Base-by-base conservation (phyloP, 2,797 vertebrate species). In the Coregonus ussuriensis region DNA sequence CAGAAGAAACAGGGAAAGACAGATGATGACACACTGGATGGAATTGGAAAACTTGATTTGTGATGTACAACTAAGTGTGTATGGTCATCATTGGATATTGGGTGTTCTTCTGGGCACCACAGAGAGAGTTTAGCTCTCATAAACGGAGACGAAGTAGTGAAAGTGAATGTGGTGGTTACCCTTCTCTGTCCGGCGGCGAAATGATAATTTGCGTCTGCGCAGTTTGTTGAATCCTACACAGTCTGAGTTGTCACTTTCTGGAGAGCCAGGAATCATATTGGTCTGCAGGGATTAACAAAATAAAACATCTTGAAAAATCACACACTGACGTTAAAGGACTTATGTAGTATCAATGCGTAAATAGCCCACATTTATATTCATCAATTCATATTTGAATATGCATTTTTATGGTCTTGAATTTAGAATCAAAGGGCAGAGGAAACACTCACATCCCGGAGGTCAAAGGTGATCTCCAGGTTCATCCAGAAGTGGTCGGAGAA, bases 401-500 rank as follows among this genome's bases (percentile, higher is more conserved):
- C 0, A 9, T 9, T 5, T 13, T 47, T 18, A 6, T 18, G 16
- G 5, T 56, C 6, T 4, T 56, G 54, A 59, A 9, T 4, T 25
- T 7, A 7, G 6, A 35, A 9, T 13, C 16, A 7, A 29, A 37
- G n/a, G 56, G 21, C 56, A 66, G 14, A 33, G 11, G 53, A 71
- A 3, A 7, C 69, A 93, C 97, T 95, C 86, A 99, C 97, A 7
- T 99, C 97, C 31, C 97, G 91, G 66, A 98, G 95, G 91, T 99
- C 97, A 89, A 98, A 99, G 68, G 97, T 99, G 91, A 99, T 98
- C 90, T 99, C 98, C 80, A 98, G 87, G 89, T 96, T 98, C 90
- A 93, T 95, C 97, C 97, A 99, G 92, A 98, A 99, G 87, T 96
- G 91, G 81, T 98, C 97, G 0, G 94, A 96, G 84, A 99, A 98